phyloP scores from a whole-genome alignment of 2,113 vertebrate species.

The Burhinus oedicnemus region DNA sequence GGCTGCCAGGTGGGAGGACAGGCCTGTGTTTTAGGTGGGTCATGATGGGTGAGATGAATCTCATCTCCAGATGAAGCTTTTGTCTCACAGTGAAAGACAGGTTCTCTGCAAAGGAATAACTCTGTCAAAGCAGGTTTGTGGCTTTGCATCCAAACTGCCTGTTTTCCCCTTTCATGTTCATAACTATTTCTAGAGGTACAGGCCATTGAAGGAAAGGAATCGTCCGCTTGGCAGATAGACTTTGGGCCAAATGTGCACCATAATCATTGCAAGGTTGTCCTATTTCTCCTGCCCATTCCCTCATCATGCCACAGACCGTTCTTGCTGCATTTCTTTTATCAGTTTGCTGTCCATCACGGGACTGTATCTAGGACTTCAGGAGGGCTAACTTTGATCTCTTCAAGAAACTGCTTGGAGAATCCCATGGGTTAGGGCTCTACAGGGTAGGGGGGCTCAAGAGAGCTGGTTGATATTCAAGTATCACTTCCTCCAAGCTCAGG shows the following conservation, averaged over 20 bases:
- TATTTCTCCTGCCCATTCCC: neutral
- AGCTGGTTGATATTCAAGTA: too few species aligned
- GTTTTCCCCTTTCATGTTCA: neutral
- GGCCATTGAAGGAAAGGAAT: neutral
- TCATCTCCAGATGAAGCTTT: neutral
- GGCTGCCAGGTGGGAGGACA: neutral
- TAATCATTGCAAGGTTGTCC: neutral
- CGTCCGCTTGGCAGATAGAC: neutral
- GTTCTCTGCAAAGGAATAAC: neutral
- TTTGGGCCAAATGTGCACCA: neutral
- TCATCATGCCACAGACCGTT: rapidly evolving
- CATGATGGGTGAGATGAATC: neutral
- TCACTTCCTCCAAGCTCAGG: too few species aligned
- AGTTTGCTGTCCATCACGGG: neutral
- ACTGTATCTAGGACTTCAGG: neutral
- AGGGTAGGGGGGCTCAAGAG: too few species aligned
- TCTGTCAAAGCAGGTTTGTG: neutral
- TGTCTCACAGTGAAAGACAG: neutral
- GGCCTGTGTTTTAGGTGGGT: neutral
- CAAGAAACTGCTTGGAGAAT: too few species aligned
- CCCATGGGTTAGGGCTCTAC: too few species aligned
- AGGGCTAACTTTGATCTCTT: too few species aligned
- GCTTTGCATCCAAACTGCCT: neutral
- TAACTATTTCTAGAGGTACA: neutral
- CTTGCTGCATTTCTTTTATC: neutral